Evolutionary conservation across 2,797 vertebrate genomes (phyloP).

Genomic region (Pipistrellus nathusii): DNA sequence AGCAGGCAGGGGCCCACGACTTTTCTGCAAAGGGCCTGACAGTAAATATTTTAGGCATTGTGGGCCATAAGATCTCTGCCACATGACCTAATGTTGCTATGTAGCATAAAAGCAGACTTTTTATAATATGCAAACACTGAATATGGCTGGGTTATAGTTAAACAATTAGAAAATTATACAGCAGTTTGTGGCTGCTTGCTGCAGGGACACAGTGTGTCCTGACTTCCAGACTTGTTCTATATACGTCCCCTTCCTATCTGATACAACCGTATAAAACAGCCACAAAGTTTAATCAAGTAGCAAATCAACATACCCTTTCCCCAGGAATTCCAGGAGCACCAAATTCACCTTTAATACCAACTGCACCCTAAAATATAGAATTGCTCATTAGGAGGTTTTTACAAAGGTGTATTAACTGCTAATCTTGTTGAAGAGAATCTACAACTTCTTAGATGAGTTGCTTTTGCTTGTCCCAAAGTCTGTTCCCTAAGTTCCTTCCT

Average conservation of each 20-base stretch:
- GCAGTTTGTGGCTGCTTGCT: not conserved
- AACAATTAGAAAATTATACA: not conserved
- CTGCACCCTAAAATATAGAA: conserved; percentile 81
- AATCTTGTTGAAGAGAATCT: conserved; percentile 27
- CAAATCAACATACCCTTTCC: conserved; percentile 82
- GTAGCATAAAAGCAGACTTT: not conserved
- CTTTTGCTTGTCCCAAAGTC: not conserved
- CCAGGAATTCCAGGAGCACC: conserved; percentile 83
- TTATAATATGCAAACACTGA: not conserved
- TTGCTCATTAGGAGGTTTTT: not conserved
- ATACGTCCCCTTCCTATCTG: not conserved
- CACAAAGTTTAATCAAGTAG: not conserved
- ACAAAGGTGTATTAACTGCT: conserved; percentile 10
- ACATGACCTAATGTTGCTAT: not conserved
- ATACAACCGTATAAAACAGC: not conserved
- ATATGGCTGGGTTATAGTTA: not conserved
- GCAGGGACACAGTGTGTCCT: not conserved
- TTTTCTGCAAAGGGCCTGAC: not conserved
- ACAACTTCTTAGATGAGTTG: not conserved
- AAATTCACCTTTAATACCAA: conserved; percentile 83
- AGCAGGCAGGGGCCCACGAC: not conserved
- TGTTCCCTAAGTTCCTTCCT: not conserved
- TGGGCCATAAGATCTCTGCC: not conserved
- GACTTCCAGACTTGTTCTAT: not conserved
- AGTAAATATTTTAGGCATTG: not conserved